A percentile compares a stretch with the other conserved stretches of the same genome.
phyloP scores from a whole-genome alignment of 1,140 invertebrate genomes.

The Chymomyza costata region DNA sequence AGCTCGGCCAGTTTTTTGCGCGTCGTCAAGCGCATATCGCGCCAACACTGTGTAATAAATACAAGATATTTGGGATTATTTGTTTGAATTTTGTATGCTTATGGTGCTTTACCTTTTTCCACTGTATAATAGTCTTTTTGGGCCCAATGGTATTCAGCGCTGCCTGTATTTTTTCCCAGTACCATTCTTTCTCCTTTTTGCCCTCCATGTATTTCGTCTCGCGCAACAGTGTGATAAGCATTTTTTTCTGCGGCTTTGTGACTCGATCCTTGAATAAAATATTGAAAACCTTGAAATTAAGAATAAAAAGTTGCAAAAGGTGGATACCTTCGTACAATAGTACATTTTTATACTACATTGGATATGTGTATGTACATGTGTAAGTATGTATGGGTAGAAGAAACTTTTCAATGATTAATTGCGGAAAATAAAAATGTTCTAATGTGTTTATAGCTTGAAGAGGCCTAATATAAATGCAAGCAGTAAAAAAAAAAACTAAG shows the following conservation, averaged over 20 bases:
- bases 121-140: constrained; percentile 74
- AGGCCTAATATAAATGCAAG: too few relatives aligned
- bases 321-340: constrained; percentile 23
- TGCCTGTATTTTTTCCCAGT: constrained; percentile 73
- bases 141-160: constrained; percentile 69
- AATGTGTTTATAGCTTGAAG: too few relatives aligned
- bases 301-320: not conserved
- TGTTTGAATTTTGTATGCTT: not conserved
- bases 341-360: constrained; percentile 8
- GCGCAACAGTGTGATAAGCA: constrained; percentile 69
- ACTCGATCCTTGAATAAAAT: constrained; percentile 68
- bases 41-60: constrained; percentile 59
- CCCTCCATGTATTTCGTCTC: constrained; percentile 74
- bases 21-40: constrained; percentile 70
- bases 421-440: too few relatives aligned
- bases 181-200: constrained; percentile 73
- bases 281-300: constrained; percentile 30
- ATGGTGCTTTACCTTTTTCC: constrained; percentile 60
- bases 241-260: constrained; percentile 73
- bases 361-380: too few relatives aligned
- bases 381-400: too few relatives aligned
- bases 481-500: too few relatives aligned
- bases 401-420: too few relatives aligned
- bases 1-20: constrained; percentile 67
- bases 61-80: not conserved